phyloP scores from a whole-genome alignment of 1,140 invertebrate genomes.

The Eulimnadia texana region DNA sequence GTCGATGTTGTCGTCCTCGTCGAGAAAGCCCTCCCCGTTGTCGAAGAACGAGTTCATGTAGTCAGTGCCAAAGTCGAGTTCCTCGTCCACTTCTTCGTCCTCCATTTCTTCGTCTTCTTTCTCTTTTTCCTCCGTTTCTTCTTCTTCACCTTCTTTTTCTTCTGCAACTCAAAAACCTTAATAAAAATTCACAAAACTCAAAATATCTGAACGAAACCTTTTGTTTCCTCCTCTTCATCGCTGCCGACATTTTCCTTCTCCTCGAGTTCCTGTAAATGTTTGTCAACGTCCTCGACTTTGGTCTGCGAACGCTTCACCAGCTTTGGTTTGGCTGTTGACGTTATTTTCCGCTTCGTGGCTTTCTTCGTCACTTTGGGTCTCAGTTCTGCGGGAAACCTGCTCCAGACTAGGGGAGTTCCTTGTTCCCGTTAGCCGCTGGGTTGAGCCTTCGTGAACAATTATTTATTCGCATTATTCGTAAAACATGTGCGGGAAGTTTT shows the following conservation, averaged over 20 bases:
- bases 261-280: slow-evolving; percentile 6
- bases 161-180: not conserved
- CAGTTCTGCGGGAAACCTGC: slow-evolving; percentile 9
- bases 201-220: not conserved
- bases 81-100: slow-evolving; percentile 10
- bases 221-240: slow-evolving; percentile 1
- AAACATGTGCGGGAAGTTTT: not conserved
- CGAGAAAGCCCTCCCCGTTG: slow-evolving; percentile 12
- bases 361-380: not conserved
- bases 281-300: slow-evolving; percentile 8
- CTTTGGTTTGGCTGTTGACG: not conserved
- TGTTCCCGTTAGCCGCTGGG: not conserved
- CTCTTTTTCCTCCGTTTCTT: slow-evolving; percentile 8
- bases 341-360: not conserved
- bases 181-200: not conserved
- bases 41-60: slow-evolving; percentile 14
- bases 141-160: slow-evolving; percentile 11
- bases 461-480: too few relatives aligned
- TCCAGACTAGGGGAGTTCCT: slow-evolving; percentile 13
- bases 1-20: slow-evolving; percentile 11
- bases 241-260: slow-evolving; percentile 10
- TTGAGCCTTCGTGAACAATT: not conserved
- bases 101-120: slow-evolving; percentile 13
- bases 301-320: not conserved
- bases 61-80: slow-evolving; percentile 14